A percentile compares a stretch with the other conserved stretches of the same genome.
Evolutionary conservation across 1,140 invertebrate species (phyloP).

Genomic region (Anthonomus grandis): DNA sequence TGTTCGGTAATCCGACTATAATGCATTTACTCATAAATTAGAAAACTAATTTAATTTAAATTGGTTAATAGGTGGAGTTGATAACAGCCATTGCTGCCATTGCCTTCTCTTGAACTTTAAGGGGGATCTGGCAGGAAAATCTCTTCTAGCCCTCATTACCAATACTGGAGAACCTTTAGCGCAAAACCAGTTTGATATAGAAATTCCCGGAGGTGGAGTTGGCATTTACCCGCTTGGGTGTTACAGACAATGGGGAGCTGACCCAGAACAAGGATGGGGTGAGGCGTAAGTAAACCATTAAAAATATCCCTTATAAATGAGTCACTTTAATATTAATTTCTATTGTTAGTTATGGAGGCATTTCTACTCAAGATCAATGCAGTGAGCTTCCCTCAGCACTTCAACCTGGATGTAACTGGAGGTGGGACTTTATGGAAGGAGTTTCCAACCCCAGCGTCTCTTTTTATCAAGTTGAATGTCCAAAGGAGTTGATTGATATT

Average conservation of each 20-base stretch:
- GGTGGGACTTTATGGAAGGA: constrained; percentile 18
- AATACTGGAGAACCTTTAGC: constrained; percentile 16
- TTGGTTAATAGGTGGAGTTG: constrained; percentile 17
- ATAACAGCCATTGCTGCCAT: constrained; percentile 18
- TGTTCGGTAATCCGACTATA: too few species aligned
- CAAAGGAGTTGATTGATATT: constrained; percentile 9
- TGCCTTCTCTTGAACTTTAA: constrained; percentile 23
- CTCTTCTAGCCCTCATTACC: constrained; percentile 17
- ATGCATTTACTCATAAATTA: too few species aligned
- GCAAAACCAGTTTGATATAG: constrained; percentile 24
- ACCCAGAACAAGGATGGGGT: constrained; percentile 20
- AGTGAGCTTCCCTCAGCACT: constrained; percentile 6
- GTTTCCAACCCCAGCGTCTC: constrained; percentile 12
- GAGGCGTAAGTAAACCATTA: neutral
- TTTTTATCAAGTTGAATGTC: constrained; percentile 22
- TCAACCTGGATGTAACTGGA: constrained; percentile 16
- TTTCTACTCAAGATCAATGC: constrained; percentile 12
- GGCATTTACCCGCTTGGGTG: constrained; percentile 21
- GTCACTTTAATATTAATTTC: neutral
- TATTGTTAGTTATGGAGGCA: constrained; percentile 5
- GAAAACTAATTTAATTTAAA: neutral
- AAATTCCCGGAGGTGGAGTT: constrained; percentile 26
- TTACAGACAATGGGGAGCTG: constrained; percentile 21
- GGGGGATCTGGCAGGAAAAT: constrained; percentile 18
- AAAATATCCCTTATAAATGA: neutral